These are phyloP conservation scores for Periophthalmus modestus DNA, from an alignment of 2,113 vertebrate genomes.

Conservation along the genomic window DNA sequence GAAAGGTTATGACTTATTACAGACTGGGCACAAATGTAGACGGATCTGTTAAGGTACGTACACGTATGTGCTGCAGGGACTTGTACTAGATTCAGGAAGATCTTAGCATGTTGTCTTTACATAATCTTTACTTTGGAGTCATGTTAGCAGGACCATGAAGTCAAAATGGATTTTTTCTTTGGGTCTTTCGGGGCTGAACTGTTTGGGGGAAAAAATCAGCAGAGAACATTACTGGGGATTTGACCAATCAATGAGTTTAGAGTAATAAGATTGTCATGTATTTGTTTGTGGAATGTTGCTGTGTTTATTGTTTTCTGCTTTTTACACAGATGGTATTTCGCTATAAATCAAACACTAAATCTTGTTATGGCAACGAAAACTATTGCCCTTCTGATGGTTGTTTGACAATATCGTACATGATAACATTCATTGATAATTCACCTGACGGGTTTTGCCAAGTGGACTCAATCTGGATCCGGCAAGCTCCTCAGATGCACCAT, in stretches of 20 bases:
- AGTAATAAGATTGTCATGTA: too few species aligned
- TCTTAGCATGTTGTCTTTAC: neutral
- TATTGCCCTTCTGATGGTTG: neutral
- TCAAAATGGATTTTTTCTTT: too few species aligned
- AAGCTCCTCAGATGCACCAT: neutral
- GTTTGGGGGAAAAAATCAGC: too few species aligned
- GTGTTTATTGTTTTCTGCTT: neutral
- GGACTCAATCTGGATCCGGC: neutral
- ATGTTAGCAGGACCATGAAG: neutral
- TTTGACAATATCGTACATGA: neutral
- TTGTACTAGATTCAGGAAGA: neutral
- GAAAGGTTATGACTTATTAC: conserved; percentile 34
- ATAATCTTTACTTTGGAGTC: neutral
- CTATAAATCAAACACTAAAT: neutral
- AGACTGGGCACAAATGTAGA: neutral
- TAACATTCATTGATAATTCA: neutral
- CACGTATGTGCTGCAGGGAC: too few species aligned
- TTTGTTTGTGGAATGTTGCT: too few species aligned
- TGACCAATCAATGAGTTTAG: too few species aligned
- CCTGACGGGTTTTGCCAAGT: neutral
- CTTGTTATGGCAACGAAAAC: neutral
- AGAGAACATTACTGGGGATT: too few species aligned
- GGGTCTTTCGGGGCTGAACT: too few species aligned
- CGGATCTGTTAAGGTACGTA: conserved; percentile 8
- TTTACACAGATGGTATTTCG: neutral